These are phyloP conservation scores for Lapara coniferarum DNA, from an alignment of 2,888 invertebrate species.

Conservation along the genomic window DNA sequence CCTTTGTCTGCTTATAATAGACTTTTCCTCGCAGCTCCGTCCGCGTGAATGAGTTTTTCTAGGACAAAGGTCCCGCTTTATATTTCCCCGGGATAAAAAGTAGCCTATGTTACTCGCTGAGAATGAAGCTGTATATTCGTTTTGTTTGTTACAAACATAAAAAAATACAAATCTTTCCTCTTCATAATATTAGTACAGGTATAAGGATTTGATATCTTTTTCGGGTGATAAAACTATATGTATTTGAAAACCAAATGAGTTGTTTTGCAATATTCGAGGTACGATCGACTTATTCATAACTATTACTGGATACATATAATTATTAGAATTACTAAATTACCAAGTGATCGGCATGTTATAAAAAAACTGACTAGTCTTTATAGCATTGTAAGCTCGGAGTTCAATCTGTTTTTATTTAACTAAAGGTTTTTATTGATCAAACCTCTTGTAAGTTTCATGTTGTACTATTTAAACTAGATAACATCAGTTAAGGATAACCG, in stretches of 20 bases:
- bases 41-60: too few relatives aligned
- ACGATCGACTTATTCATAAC: too few relatives aligned
- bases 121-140: too few relatives aligned
- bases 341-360: background rate
- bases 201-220: background rate
- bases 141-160: too few relatives aligned
- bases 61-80: too few relatives aligned
- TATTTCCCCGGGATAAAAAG: too few relatives aligned
- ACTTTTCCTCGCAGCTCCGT: too few relatives aligned
- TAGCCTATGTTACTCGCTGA: too few relatives aligned
- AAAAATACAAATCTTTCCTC: too few relatives aligned
- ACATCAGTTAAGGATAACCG: background rate
- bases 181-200: too few relatives aligned
- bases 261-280: background rate
- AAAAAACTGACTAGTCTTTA: constrained; percentile 7
- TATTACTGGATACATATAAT: background rate
- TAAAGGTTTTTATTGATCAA: constrained; percentile 3
- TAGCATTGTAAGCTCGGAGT: background rate
- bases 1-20: too few relatives aligned
- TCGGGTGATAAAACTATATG: background rate
- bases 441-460: background rate
- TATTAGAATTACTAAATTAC: background rate
- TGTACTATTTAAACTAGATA: background rate
- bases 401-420: background rate
- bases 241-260: too few relatives aligned